phyloP scores from a whole-genome alignment of 2,888 invertebrate genomes.

The Stegophylla sp. region DNA sequence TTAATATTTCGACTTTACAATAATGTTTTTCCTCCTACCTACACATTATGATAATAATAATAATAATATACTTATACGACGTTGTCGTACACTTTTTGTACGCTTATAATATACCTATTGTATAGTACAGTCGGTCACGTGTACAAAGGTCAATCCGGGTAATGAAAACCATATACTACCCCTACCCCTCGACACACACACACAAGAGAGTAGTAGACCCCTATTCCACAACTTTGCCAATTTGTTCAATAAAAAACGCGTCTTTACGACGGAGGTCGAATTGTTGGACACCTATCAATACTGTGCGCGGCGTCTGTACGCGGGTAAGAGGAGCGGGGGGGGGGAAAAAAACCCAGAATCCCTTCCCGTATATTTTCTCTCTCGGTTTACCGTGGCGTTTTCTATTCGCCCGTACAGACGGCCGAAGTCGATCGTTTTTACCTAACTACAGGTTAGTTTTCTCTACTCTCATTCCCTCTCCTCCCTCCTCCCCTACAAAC shows the following conservation, averaged over 20 bases:
- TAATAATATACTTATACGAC: no score
- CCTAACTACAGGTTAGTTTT: no score
- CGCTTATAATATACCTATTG: constrained; percentile 3
- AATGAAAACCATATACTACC: not conserved
- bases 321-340: not conserved
- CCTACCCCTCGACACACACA: not conserved
- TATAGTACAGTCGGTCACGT: not conserved
- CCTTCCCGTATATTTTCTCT: no score
- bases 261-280: not conserved
- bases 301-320: not conserved
- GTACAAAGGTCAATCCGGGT: constrained; percentile 20
- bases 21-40: not conserved
- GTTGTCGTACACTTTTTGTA: no score
- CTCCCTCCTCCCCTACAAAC: not conserved
- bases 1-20: constrained; percentile 27
- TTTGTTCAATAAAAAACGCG: constrained; percentile 35
- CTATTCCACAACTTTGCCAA: not conserved
- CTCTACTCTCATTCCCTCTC: no score
- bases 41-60: not conserved
- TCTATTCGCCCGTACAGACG: no score
- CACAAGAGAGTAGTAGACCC: no score
- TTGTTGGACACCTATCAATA: not conserved
- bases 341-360: not conserved
- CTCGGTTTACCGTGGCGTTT: no score
- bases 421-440: no score